Evolutionary conservation across 2,797 vertebrate species (phyloP).

Genomic region (Oophaga sylvatica): DNA sequence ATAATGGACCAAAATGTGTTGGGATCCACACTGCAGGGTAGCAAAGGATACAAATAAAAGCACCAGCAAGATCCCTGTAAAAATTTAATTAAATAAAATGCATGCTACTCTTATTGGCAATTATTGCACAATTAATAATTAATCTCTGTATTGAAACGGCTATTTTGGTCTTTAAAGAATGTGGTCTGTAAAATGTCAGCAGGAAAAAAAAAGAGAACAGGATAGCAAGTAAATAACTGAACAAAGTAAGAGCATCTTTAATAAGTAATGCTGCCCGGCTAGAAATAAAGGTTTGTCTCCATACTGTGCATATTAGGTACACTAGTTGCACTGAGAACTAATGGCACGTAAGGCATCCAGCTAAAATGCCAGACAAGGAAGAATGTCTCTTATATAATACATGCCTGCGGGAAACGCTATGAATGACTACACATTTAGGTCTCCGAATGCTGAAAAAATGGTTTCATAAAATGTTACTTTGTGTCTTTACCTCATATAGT

Average conservation of each 20-base stretch:
- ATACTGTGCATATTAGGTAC: conserved; percentile 36
- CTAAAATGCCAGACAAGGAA: conserved; percentile 21
- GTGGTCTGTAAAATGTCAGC: conserved; percentile 58
- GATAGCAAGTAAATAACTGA: conserved; percentile 51
- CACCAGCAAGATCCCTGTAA: conserved; percentile 40
- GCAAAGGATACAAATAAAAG: conserved; percentile 38
- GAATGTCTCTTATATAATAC: conserved; percentile 17
- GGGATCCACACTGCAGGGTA: conserved; percentile 22
- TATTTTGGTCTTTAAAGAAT: conserved; percentile 58
- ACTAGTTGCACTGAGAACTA: conserved; percentile 22
- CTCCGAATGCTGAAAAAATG: neutral
- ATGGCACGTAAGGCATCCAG: conserved; percentile 12
- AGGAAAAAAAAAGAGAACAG: conserved; percentile 44
- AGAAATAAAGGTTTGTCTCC: conserved; percentile 52
- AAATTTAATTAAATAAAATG: conserved; percentile 53
- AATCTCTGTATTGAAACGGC: conserved; percentile 49
- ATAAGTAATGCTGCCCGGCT: conserved; percentile 52
- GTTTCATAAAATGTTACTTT: neutral
- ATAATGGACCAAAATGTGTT: conserved; percentile 18
- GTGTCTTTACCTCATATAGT: neutral
- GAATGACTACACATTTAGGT: neutral
- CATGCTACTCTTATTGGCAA: conserved; percentile 57
- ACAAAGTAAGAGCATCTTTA: conserved; percentile 58
- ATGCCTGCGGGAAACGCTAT: neutral
- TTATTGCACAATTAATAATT: conserved; percentile 60